Evolutionary conservation across 2,113 vertebrate species (phyloP), one percentile per base, ranked within the genome.

Genomic region (Elephas maximus): DNA sequence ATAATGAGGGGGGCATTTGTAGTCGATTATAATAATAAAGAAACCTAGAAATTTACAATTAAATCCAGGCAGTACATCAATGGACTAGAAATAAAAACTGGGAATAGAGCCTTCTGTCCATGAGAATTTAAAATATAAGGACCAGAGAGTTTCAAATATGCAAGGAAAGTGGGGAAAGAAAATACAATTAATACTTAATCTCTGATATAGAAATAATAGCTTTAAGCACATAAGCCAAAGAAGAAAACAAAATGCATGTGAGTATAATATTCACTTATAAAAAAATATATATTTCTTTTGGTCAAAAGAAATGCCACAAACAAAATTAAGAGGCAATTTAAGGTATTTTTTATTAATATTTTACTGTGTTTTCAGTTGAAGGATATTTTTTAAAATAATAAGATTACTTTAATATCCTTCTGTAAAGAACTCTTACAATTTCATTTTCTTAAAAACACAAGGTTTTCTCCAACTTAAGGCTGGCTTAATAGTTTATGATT

Each of bases 101-200:
- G 48, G 45, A 60, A 81, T n/a, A 76, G 6, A 65, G 17, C 51
- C 17, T 84, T 69, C 51, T 21, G 33, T 33, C 51, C 53, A 28
- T 81, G 11, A 77, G 30, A 91, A 90, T 73, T 96, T 65, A 83
- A 76, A 90, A 80, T 26, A 63, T 17, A 95, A 67, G 79, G 65
- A 83, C 89, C 30, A 85, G 15, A 95, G 53, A 84, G 83, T 93
- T 96, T 94, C 91, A 91, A 88, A 92, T 91, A 80, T 91, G 53
- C 30, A 85, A 93, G 67, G 28, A 80, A 88, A 91, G 20, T 33
- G 88, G 15, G 37, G 17, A 48, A 57, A 62, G 44, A 93, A 96
- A 83, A 57, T 78, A 78, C 14, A 92, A 79, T 90, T 96, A 76
- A 41, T 84, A 95, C 97, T 44, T 87, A 45, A 96, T 84, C 41